phyloP scores from a whole-genome alignment of 2,888 invertebrate species.

The Disparrhopalites patrizii region DNA sequence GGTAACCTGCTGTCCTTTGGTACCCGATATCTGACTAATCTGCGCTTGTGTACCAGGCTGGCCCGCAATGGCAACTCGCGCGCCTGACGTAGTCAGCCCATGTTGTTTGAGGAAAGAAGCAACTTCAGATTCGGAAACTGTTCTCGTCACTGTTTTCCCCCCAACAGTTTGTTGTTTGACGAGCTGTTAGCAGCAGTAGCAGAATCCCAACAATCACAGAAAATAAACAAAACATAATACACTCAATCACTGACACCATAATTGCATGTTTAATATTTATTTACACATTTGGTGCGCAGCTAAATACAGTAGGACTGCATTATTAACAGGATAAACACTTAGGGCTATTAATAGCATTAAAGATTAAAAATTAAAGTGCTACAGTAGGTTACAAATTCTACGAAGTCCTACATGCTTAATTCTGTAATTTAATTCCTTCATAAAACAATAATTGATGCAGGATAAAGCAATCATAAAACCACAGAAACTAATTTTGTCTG shows the following conservation, averaged over 20 bases:
- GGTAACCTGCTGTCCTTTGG: constrained; percentile 18
- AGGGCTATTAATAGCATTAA: no score
- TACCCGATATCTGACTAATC: constrained; percentile 5
- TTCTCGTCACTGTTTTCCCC: constrained; percentile 44
- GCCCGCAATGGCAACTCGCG: constrained; percentile 18
- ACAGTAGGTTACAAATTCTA: no score
- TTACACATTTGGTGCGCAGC: no score
- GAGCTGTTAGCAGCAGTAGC: constrained; percentile 30
- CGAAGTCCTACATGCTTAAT: no score
- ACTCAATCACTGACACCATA: constrained; percentile 1
- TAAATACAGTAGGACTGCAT: no score
- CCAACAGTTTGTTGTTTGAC: constrained; percentile 46
- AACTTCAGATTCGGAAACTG: constrained; percentile 45
- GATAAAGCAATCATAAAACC: no score
- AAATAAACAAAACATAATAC: constrained; percentile 14
- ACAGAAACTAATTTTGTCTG: no score
- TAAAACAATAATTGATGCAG: no score
- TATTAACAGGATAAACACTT: no score
- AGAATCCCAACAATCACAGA: not conserved
- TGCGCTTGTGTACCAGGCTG: constrained; percentile 13
- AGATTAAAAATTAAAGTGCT: no score
- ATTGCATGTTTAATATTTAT: no score
- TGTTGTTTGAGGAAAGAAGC: constrained; percentile 45
- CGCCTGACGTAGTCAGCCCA: constrained; percentile 30
- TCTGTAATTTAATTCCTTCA: no score